These are phyloP conservation scores for Limnephilus auricula DNA, from an alignment of 2,888 invertebrate genomes.

Conservation along the genomic window DNA sequence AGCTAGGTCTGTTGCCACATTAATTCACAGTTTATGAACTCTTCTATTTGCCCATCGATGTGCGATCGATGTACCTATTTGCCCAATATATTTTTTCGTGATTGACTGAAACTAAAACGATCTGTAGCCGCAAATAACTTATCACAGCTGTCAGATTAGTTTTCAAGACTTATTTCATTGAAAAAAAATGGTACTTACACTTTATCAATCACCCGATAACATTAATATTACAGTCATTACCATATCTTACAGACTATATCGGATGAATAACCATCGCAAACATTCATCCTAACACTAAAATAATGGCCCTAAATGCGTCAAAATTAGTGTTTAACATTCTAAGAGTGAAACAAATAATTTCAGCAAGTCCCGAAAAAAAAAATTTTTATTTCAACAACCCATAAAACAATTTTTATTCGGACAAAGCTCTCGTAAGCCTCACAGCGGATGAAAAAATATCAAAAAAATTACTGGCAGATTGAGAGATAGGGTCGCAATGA, in stretches of 20 bases:
- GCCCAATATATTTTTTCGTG: neutral
- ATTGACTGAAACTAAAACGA: too few relatives aligned
- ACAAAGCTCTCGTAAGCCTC: constrained; percentile 17
- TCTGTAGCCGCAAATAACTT: too few relatives aligned
- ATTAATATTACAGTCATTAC: neutral
- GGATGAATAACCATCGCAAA: neutral
- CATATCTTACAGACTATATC: neutral
- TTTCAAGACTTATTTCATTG: too few relatives aligned
- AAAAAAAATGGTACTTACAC: neutral
- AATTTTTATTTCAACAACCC: neutral
- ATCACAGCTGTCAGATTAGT: too few relatives aligned
- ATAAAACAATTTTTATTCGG: constrained; percentile 6
- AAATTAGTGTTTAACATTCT: neutral
- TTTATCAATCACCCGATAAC: neutral
- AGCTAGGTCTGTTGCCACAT: too few relatives aligned
- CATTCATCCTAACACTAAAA: neutral
- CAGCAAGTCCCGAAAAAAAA: neutral
- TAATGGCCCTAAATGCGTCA: neutral
- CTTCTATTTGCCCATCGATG: neutral
- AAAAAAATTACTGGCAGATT: constrained; percentile 18
- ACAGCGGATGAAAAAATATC: constrained; percentile 17
- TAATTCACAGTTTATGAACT: neutral
- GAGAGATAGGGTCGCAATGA: constrained; percentile 27
- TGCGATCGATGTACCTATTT: too few relatives aligned
- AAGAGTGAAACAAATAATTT: neutral